These are phyloP conservation scores for Hylia prasina DNA, from an alignment of 2,113 vertebrate species.

Conservation along the genomic window DNA sequence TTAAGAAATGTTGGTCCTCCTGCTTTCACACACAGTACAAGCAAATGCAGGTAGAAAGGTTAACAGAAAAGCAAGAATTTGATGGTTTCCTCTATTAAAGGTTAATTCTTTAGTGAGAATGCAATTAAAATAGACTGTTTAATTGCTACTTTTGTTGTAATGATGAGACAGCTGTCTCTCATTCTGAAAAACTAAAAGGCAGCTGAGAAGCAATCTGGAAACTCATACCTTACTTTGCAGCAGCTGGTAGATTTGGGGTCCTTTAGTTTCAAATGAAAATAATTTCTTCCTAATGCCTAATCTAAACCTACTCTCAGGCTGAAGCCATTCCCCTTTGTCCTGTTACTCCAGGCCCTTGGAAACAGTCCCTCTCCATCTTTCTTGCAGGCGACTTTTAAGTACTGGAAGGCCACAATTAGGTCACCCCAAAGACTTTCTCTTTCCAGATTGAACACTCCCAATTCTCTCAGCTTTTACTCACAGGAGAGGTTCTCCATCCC, in stretches of 20 bases:
- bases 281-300: neutral
- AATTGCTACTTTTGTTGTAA: neutral
- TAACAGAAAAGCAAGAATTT: neutral
- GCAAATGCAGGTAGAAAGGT: neutral
- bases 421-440: neutral
- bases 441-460: neutral
- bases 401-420: neutral
- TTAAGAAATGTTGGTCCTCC: neutral
- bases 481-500: rapidly evolving
- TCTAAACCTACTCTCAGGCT: neutral
- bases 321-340: neutral
- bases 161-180: neutral
- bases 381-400: neutral
- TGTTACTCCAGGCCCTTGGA: neutral
- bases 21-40: neutral
- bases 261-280: neutral
- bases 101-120: neutral
- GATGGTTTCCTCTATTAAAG: neutral
- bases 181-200: neutral
- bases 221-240: neutral
- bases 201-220: neutral
- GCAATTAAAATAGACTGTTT: neutral
- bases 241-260: neutral
- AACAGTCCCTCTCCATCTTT: neutral
- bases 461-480: neutral